These are phyloP conservation scores for Procambarus virginalis DNA, from an alignment of 1,140 invertebrate genomes.

Conservation along the genomic window DNA sequence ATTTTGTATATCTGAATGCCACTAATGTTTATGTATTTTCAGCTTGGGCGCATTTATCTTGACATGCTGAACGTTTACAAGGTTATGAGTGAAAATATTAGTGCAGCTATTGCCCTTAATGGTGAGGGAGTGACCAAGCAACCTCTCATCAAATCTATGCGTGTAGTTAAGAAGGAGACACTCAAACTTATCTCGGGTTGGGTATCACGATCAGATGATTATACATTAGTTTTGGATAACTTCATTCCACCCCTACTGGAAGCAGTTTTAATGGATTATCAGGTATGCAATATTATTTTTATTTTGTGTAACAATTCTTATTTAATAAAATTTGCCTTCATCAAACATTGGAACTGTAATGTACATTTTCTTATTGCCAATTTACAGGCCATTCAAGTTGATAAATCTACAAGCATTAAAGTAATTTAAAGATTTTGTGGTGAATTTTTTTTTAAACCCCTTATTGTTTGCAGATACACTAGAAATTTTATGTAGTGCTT, in stretches of 20 bases:
- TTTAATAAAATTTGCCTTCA: no score
- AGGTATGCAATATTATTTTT: conserved; percentile 22
- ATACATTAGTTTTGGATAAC: conserved; percentile 89
- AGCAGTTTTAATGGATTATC: conserved; percentile 97
- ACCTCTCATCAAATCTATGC: conserved; percentile 97
- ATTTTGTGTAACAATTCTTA: no score
- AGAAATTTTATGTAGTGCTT: no score
- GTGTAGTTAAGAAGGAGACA: conserved; percentile 99
- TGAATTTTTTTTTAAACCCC: no score
- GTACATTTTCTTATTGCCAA: no score
- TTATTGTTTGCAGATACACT: no score
- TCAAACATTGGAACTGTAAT: no score
- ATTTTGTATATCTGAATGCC: no score
- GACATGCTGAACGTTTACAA: conserved; percentile 99
- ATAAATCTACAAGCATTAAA: no score
- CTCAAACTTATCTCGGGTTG: conserved; percentile 98
- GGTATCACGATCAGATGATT: conserved; percentile 93
- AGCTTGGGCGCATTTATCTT: conserved; percentile 95
- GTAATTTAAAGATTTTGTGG: no score
- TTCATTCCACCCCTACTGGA: conserved; percentile 98
- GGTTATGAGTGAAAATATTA: conserved; percentile 99
- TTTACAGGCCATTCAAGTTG: no score
- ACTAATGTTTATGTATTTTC: conserved; percentile 32
- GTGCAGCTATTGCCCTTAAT: conserved; percentile 94
- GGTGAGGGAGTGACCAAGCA: conserved; percentile 97